Base-by-base conservation (phyloP, 1,140 invertebrate genomes). In the Drosophila pseudoananassae region DNA sequence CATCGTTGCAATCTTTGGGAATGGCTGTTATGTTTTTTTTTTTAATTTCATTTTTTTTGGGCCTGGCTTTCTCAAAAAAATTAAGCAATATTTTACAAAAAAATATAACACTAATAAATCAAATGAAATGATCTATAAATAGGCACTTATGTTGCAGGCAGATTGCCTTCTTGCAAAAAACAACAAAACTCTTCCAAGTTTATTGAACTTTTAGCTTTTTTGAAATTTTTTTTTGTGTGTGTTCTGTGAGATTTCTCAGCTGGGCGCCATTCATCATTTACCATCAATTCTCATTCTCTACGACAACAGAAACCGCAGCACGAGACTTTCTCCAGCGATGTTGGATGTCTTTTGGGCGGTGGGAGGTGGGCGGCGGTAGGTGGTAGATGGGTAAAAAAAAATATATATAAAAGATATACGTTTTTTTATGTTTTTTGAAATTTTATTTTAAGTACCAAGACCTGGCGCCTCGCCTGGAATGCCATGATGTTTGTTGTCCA, bases 271-370 rank as follows among this genome's bases (percentile, higher is more conserved):
- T 65, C 63, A 65, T 75, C 52, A 57, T 36, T 74, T 63, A 61
- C 45, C 58, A 49, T 49, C 47, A 25, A 69, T 68, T 69, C 65
- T 68, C 64, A 68, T 68, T 68, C 61, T 68, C 61, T 55, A 36
- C 33, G 33, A 36, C 33, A 36, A 36, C 33, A 36, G 33, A 36
- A 36, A 36, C 61, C 64, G 64, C 65, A 53, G 40, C 60, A 74
- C 68, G 63, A 66, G 78, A 81, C 78, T 81, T 81, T 81, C 78
- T 81, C 78, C 78, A 46, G 20, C 64, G 47, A 36, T 12, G 33
- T 36, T 36, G 33, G 9, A 9, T 33, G 12, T 8, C 4, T 12
- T 29, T 8, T n/a, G 12, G 14, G 50, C 15, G 40, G 14, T 33
- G 27, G 14, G 25, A 14, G 33, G 10, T 12, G 10, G 33, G 33